phyloP scores from a whole-genome alignment of 2,113 vertebrate genomes.

The Morone saxatilis region DNA sequence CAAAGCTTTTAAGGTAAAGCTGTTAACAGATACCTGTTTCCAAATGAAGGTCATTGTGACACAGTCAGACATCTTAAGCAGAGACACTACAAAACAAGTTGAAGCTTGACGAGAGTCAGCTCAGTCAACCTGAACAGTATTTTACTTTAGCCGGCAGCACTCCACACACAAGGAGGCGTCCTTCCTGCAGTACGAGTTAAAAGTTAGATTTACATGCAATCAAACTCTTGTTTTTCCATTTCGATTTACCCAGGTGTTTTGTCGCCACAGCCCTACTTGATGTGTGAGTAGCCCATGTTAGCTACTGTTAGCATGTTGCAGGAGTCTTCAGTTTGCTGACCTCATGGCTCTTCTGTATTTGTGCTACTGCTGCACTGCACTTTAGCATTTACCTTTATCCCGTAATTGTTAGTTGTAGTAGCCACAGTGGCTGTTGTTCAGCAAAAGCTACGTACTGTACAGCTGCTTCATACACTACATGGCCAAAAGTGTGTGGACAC shows the following conservation, averaged over 20 bases:
- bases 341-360: not conserved
- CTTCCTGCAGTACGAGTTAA: not conserved
- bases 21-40: not conserved
- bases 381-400: not conserved
- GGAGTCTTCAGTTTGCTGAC: not conserved
- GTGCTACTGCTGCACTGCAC: no score
- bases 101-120: not conserved
- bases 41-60: not conserved
- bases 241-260: not conserved
- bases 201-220: not conserved
- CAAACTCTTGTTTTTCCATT: not conserved
- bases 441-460: not conserved
- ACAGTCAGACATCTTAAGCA: not conserved
- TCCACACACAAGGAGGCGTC: not conserved
- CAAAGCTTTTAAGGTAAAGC: not conserved
- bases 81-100: conserved; percentile 8
- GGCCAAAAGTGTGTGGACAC: not conserved
- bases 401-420: not conserved
- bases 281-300: not conserved
- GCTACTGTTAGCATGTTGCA: not conserved
- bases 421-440: not conserved
- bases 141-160: not conserved
- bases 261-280: not conserved
- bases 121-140: not conserved
- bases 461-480: not conserved